phyloP scores from a whole-genome alignment of 1,140 invertebrate genomes.

The Temnothorax nylanderi region DNA sequence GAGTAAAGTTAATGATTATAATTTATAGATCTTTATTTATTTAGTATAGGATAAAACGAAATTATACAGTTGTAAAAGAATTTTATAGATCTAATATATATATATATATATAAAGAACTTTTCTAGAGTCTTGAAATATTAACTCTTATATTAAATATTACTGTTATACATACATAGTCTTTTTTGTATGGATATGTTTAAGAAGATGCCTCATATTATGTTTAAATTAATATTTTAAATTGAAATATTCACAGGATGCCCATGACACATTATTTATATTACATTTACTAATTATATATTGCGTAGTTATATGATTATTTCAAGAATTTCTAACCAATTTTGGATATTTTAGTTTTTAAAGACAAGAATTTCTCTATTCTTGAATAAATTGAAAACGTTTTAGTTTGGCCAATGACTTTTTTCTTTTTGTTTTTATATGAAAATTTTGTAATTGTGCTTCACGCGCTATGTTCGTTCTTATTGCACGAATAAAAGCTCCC shows the following conservation, averaged over 20 bases:
- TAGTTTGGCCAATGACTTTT: not conserved
- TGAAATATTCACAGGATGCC: not conserved
- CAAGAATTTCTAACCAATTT: not conserved
- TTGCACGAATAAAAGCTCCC: conserved; percentile 27
- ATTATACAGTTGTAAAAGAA: no score
- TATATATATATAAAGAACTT: no score
- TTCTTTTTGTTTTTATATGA: not conserved
- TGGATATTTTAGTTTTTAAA: not conserved
- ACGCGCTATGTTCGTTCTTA: not conserved
- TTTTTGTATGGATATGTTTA: no score
- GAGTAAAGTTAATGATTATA: no score
- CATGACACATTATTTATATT: not conserved
- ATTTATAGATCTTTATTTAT: no score
- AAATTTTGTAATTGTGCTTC: conserved; percentile 19
- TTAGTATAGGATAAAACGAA: no score
- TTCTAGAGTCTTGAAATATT: no score
- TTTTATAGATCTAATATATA: no score
- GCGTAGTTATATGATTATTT: not conserved
- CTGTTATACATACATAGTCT: no score
- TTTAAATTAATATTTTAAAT: not conserved
- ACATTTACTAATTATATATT: not conserved
- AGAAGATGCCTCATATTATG: no score
- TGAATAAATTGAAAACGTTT: not conserved
- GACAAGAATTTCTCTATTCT: not conserved
- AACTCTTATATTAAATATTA: no score